Conservation (phyloP, 2,888 invertebrate genomes). For the Ophraella communa region DNA sequence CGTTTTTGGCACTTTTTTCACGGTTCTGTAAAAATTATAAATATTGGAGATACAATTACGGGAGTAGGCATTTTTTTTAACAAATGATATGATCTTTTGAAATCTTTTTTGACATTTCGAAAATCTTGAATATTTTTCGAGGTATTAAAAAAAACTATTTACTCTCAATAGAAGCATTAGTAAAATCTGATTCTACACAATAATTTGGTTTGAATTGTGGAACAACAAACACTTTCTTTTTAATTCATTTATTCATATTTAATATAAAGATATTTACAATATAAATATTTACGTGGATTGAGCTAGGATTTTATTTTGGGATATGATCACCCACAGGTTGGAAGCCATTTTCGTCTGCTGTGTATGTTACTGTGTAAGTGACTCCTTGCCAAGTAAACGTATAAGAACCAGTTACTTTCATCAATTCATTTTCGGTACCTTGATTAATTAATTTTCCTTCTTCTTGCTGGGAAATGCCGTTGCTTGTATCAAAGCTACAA, state of each 20-base stretch:
- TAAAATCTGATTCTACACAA: too few species aligned
- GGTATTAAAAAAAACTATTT: too few species aligned
- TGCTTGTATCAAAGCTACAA: slow-evolving; percentile 69
- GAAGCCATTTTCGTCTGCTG: slow-evolving; percentile 69
- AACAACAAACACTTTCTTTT: background rate
- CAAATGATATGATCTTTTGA: too few species aligned
- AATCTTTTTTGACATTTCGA: too few species aligned
- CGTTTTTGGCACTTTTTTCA: too few species aligned
- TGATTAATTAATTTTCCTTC: slow-evolving; percentile 67
- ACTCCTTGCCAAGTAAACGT: slow-evolving; percentile 69
- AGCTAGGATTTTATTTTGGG: slow-evolving; percentile 45
- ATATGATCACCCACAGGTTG: slow-evolving; percentile 62
- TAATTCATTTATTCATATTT: slow-evolving; percentile 18
- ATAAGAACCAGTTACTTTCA: slow-evolving; percentile 69
- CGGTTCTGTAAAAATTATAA: too few species aligned
- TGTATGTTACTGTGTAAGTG: slow-evolving; percentile 68
- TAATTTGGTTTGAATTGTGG: too few species aligned
- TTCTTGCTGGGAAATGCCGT: slow-evolving; percentile 69
- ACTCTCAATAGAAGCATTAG: too few species aligned
- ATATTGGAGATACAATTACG: too few species aligned
- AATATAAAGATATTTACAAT: slow-evolving; percentile 33
- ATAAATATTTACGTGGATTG: slow-evolving; percentile 26
- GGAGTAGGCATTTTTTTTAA: too few species aligned
- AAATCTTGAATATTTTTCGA: too few species aligned
- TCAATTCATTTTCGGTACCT: slow-evolving; percentile 68